phyloP scores from a whole-genome alignment of 2,797 vertebrate species.

The Acipenser oxyrinchus region DNA sequence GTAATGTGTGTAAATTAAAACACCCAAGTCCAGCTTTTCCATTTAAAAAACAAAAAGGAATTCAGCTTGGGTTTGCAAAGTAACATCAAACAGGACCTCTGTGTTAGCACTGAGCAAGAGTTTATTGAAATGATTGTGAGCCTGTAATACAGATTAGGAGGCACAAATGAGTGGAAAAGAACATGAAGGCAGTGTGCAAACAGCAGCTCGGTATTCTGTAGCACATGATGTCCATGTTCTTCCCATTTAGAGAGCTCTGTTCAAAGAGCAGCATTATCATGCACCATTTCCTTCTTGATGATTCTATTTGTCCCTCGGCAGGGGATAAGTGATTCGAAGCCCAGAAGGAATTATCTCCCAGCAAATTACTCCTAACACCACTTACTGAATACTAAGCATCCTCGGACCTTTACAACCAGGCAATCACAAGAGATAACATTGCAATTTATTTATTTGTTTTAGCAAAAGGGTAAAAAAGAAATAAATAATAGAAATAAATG shows the following conservation, averaged over 20 bases:
- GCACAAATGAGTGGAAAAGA: slow-evolving; percentile 38
- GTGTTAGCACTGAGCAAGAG: neutral
- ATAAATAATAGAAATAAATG: neutral
- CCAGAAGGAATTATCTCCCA: slow-evolving; percentile 51
- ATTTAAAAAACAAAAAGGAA: neutral
- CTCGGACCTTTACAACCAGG: slow-evolving; percentile 34
- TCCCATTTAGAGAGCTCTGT: slow-evolving; percentile 50
- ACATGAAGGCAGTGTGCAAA: slow-evolving; percentile 37
- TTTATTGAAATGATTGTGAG: slow-evolving; percentile 8
- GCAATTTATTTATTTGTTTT: slow-evolving; percentile 58
- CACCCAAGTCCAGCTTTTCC: too few relatives aligned
- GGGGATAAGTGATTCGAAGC: slow-evolving; percentile 46
- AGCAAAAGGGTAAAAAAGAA: slow-evolving; percentile 3
- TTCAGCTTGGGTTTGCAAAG: neutral
- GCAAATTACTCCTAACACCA: slow-evolving; percentile 55
- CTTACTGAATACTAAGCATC: slow-evolving; percentile 50
- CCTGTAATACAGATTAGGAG: slow-evolving; percentile 29
- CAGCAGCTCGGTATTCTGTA: slow-evolving; percentile 44
- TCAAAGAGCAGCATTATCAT: slow-evolving; percentile 49
- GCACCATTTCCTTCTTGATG: slow-evolving; percentile 56
- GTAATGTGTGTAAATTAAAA: neutral
- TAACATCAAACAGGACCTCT: slow-evolving; percentile 4
- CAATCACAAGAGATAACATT: slow-evolving; percentile 47
- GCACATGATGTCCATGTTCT: slow-evolving; percentile 41
- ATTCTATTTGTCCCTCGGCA: slow-evolving; percentile 54